phyloP scores from a whole-genome alignment of 2,113 vertebrate genomes.

The Hippopotamus amphibius region DNA sequence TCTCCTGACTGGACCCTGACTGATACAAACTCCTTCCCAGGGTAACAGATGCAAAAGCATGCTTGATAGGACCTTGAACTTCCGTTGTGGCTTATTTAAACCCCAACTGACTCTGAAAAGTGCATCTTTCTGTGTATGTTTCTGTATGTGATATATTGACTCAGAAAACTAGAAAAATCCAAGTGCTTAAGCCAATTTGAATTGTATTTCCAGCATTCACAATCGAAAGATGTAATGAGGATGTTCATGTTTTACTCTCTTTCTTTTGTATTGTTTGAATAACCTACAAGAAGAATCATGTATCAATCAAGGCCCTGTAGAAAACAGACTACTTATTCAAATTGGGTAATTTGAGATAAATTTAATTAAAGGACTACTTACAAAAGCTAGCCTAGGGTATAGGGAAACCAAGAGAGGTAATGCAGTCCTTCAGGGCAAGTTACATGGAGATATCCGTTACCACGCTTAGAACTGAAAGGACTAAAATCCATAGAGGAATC shows the following conservation, averaged over 20 bases:
- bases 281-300: conserved; percentile 9
- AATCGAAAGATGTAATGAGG: not conserved
- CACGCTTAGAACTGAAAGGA: not conserved
- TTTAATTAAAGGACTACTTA: conserved; percentile 39
- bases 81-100: not conserved
- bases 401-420: conserved; percentile 15
- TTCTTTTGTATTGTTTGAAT: conserved; percentile 44
- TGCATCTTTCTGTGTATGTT: not conserved
- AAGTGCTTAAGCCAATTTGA: not conserved
- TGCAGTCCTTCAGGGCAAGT: not conserved
- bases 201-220: conserved; percentile 43
- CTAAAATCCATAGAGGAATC: not conserved
- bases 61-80: not conserved
- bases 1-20: not conserved
- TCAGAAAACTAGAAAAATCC: not conserved
- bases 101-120: not conserved
- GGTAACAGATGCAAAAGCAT: not conserved
- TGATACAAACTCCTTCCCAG: not conserved
- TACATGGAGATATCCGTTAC: not conserved
- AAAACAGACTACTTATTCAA: conserved; percentile 45
- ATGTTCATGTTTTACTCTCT: not conserved
- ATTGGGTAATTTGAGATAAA: conserved; percentile 28
- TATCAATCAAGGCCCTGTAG: not conserved
- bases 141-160: not conserved
- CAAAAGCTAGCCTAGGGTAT: not conserved